Base-by-base conservation (phyloP, 2,113 vertebrate genomes). In the Passer montanus region DNA sequence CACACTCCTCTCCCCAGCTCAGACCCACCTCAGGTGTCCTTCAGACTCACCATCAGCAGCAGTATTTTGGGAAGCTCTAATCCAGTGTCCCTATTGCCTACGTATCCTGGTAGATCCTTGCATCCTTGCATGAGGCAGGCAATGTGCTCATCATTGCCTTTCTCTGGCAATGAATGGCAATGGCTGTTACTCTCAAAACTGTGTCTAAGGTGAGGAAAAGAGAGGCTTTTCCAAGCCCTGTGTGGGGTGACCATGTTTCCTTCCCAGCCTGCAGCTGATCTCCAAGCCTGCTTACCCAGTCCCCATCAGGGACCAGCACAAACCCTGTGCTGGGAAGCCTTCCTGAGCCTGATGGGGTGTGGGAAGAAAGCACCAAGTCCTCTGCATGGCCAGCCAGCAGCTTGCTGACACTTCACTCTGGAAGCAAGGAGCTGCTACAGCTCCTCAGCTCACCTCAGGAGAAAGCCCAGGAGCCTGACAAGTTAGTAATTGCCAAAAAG, bases 101-200 rank as follows among this genome's bases (percentile, higher is more conserved):
- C 1, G 0, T 3, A 70, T 43, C 0, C 46, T 47, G 13, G 23
- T 1, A 47, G 17, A 30, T 47, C 3, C n/a, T 43, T 33, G 15
- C 6, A 30, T 47, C 3, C n/a, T 43, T 33, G 15, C 6, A 2
- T 3, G 2, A 35, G 43, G n/a, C 3, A 1, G 23, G 15, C 39
- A 27, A 37, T 15, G 41, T 7, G 3, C n/a, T 37, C 35, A 15
- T 14, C 4, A 0, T 47, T 39, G 27, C 70, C 30, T 31, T 62
- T 46, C 53, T 73, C 74, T 20, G 52, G 26, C 55, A 37, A 3
- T 5, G 13, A 70, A 3, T 0, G 7, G 56, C 52, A 24, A 4
- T 3, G 26, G n/a, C 53, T 78, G 18, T 27, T 23, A 8, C 15
- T 91, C 52, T 70, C 43, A 76, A 56, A 90, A 41, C 24, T n/a